These are phyloP conservation scores for Pissodes strobi DNA, from an alignment of 1,140 invertebrate genomes.

Conservation along the genomic window DNA sequence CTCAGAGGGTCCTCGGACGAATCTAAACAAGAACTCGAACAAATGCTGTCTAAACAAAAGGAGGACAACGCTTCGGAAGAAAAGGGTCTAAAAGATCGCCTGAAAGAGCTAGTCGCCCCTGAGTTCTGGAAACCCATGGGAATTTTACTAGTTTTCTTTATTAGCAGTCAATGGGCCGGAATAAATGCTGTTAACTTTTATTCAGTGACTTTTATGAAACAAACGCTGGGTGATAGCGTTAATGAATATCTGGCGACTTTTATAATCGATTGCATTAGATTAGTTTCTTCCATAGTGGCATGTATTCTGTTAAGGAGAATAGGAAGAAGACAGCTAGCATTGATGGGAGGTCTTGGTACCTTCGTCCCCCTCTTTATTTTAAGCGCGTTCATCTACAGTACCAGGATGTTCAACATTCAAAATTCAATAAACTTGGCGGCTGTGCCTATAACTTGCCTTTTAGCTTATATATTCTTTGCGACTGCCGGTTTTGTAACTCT, in stretches of 20 bases:
- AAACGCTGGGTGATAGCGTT: slow-evolving; percentile 58
- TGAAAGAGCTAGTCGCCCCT: slow-evolving; percentile 45
- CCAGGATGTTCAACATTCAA: not conserved
- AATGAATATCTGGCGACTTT: slow-evolving; percentile 67
- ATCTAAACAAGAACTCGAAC: too few species aligned
- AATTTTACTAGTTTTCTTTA: slow-evolving; percentile 65
- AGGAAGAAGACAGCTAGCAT: slow-evolving; percentile 61
- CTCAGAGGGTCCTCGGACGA: too few species aligned
- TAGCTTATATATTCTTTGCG: slow-evolving; percentile 63
- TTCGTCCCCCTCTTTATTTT: slow-evolving; percentile 60
- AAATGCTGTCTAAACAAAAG: slow-evolving; percentile 49
- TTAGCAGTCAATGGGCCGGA: slow-evolving; percentile 66
- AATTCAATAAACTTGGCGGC: not conserved
- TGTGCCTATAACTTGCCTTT: slow-evolving; percentile 59
- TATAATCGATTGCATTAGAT: slow-evolving; percentile 69
- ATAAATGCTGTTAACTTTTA: slow-evolving; percentile 76
- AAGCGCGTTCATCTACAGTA: slow-evolving; percentile 47
- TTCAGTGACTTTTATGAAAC: slow-evolving; percentile 66
- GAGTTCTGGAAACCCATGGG: slow-evolving; percentile 63
- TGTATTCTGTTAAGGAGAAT: slow-evolving; percentile 64
- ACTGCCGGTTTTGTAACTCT: slow-evolving; percentile 65
- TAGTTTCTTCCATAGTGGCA: slow-evolving; percentile 63
- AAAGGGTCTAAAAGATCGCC: slow-evolving; percentile 10
- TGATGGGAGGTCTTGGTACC: slow-evolving; percentile 64
- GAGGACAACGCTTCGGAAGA: slow-evolving; percentile 14